phyloP scores from a whole-genome alignment of 2,113 vertebrate genomes.

The Athene noctua region DNA sequence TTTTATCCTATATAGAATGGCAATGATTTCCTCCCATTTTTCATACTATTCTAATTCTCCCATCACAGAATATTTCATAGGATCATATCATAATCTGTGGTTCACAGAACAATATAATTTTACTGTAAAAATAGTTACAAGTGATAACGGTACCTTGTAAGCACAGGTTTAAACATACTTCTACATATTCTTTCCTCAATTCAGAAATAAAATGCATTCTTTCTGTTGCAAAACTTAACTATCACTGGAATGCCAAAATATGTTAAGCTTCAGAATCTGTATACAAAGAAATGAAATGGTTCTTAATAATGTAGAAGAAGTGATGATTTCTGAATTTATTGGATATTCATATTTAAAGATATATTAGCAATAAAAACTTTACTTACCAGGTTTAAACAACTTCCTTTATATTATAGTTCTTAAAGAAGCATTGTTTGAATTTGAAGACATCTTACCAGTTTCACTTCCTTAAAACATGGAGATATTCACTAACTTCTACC shows the following conservation, averaged over 20 bases:
- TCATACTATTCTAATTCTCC: background rate
- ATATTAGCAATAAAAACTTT: background rate
- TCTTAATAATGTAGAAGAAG: background rate
- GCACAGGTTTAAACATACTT: background rate
- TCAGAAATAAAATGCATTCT: background rate
- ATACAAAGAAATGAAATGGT: background rate
- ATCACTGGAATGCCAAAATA: background rate
- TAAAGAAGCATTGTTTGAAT: background rate
- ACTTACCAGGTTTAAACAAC: background rate
- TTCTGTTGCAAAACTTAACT: background rate
- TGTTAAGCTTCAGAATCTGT: background rate
- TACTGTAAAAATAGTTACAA: background rate
- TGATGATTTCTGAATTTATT: background rate
- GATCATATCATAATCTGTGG: background rate
- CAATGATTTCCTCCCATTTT: background rate
- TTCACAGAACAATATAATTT: background rate
- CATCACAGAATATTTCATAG: background rate
- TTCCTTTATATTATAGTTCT: background rate
- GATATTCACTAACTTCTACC: background rate
- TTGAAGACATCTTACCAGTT: background rate
- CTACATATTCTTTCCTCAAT: background rate
- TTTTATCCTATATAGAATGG: background rate
- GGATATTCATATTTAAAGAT: background rate
- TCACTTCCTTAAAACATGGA: background rate
- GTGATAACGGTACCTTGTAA: background rate